Evolutionary conservation across 1,140 invertebrate species (phyloP), one percentile per base, ranked within the genome.

Genomic region (Oedothorax gibbosus): DNA sequence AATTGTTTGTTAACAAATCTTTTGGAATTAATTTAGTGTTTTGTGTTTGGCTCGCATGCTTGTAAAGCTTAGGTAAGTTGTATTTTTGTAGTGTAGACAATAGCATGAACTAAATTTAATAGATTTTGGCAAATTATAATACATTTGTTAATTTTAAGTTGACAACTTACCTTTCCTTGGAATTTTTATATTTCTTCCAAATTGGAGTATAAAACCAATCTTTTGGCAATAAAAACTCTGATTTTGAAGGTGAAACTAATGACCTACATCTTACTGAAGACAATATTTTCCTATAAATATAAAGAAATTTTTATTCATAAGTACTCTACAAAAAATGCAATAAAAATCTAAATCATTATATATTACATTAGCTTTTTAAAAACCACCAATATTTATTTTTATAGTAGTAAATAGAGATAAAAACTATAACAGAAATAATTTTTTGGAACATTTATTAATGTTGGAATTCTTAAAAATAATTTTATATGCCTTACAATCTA

Each of bases 141-240:
- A 35, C 5, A 1, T 35, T 35, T 35, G 35, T 35, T 35, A 35
- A 5, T 62, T 15, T 18, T 62, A 62, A 62, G 18, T 18, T 62
- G 12, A 62, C n/a, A 75, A 18, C 72, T 57, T 71, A 82, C 80
- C 80, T 73, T 49, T 73, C 20, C n/a, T 57, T 57, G 50, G 69
- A n/a, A 82, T 64, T 64, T n/a, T 73, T n/a, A 57, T 84, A 84
- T 35, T 72, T 50, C 5, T 84, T 21, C 54, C n/a, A 54, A 49
- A 84, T 75, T 15, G 81, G 81, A 49, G 20, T 35, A 57, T 75
- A 84, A 50, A 14, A 76, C 71, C 71, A 84, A 51, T 84, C 81
- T 14, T 49, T 11, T 53, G 71, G 18, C 18, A 84, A 51, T 10
- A 84, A 6, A 50, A 62, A 62, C 12, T 49, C 12, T 49, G 35